A percentile compares a stretch with the other conserved stretches of the same genome.
Conservation (phyloP, 2,888 invertebrate genomes). For the Drosophila austrosaltans region DNA sequence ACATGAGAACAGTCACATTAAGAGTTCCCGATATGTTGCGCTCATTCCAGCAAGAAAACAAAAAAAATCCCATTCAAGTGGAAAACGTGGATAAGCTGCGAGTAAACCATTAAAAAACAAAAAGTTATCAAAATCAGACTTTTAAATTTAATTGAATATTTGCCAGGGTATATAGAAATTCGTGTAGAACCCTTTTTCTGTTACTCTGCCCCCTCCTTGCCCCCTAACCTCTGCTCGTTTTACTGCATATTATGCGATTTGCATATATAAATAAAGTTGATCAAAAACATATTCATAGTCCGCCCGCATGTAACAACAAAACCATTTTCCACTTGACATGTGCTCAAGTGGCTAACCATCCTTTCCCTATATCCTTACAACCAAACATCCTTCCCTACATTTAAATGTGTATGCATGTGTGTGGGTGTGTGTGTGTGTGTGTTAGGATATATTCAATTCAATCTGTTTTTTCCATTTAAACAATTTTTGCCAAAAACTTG, state of each 20-base stretch:
- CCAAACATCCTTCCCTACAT: background rate
- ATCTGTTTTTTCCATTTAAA: constrained; percentile 68
- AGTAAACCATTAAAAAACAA: constrained; percentile 1
- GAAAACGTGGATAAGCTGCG: constrained; percentile 61
- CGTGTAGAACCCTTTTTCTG: background rate
- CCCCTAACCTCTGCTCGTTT: too few relatives aligned
- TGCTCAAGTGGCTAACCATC: constrained; percentile 69
- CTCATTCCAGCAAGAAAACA: constrained; percentile 37
- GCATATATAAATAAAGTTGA: constrained; percentile 73
- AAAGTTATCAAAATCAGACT: constrained; percentile 1
- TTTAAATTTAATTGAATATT: background rate
- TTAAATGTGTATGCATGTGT: background rate
- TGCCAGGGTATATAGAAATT: background rate
- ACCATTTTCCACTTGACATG: constrained; percentile 78
- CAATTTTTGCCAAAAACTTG: constrained; percentile 66
- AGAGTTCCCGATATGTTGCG: background rate
- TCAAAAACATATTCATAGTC: constrained; percentile 71
- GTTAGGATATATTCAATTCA: constrained; percentile 57
- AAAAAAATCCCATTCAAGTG: constrained; percentile 59
- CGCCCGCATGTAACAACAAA: constrained; percentile 53
- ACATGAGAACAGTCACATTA: background rate
- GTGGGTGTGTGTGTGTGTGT: background rate
- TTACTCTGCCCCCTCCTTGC: too few relatives aligned
- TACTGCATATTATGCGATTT: constrained; percentile 54
- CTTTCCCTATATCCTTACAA: background rate